These are phyloP conservation scores for Atrichornis clamosus DNA, from an alignment of 2,113 vertebrate species.

Conservation along the genomic window DNA sequence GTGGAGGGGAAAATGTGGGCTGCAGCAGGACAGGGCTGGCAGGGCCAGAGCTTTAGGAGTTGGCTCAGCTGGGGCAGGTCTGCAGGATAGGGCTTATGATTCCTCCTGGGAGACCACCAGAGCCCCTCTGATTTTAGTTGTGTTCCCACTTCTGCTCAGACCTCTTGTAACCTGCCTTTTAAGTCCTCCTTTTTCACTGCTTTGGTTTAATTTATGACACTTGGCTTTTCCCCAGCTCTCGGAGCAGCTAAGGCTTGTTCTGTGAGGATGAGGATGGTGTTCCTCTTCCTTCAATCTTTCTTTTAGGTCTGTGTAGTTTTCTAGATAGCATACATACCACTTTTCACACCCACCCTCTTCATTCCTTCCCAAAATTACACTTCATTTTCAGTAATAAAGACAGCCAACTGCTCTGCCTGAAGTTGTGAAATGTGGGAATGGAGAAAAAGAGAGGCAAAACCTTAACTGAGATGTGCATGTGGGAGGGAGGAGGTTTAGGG, in stretches of 20 bases:
- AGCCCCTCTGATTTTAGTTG: not conserved
- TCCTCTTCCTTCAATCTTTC: not conserved
- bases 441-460: not conserved
- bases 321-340: not conserved
- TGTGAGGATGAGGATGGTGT: not conserved
- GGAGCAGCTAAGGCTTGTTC: not conserved
- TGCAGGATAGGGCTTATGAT: not conserved
- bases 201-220: not conserved
- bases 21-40: not conserved
- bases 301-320: not conserved
- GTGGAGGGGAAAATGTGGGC: not conserved
- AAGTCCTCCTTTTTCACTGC: not conserved
- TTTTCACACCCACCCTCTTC: not conserved
- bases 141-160: not conserved
- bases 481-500: not conserved
- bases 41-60: not conserved
- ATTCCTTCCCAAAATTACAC: not conserved
- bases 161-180: not conserved
- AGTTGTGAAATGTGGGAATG: not conserved
- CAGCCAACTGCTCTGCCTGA: not conserved
- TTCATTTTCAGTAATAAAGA: not conserved
- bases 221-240: not conserved
- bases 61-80: not conserved
- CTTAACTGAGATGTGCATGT: not conserved
- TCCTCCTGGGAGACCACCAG: not conserved